Evolutionary conservation across 2,888 invertebrate species (phyloP), one percentile per base, ranked within the genome.

Genomic region (Cremastinae sp.): DNA sequence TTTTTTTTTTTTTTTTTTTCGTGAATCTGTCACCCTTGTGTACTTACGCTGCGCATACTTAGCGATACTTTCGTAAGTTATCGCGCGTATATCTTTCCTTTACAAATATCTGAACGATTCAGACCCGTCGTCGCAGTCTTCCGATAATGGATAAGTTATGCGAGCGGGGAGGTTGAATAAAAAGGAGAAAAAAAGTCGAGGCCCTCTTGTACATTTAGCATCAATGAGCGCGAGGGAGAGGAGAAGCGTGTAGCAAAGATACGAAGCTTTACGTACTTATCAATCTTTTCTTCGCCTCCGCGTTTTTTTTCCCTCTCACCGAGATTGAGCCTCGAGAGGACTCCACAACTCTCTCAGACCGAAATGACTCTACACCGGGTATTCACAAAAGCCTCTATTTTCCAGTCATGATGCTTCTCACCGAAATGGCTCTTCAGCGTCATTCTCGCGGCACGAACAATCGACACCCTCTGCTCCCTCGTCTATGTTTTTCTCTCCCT

Each of bases 51-150:
- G n/a, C n/a, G n/a, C n/a, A n/a, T n/a, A n/a, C n/a, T n/a, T n/a
- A 28, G 14, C 37, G 10, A 9, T 28, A 55, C 45, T 47, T 22
- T 2, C 14, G 12, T 9, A 59, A 51, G 35, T 70, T 59, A 69
- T 74, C 69, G 18, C 43, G 16, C 43, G 45, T 10, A 16, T 39
- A 22, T 59, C 35, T 45, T 45, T 37, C 53, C 69, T 22, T 37
- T 37, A 65, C 47, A 53, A 59, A 70, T 41, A 58, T 75, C 37
- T 39, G n/a, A 59, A 65, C 39, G 65, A 53, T 70, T 39, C 49
- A 41, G 51, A 53, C 65, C 37, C 20, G 56, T 69, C 55, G 14
- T 35, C 37, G n/a, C n/a, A n/a, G n/a, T n/a, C n/a, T n/a, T n/a
- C 12, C 37, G 45, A 65, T 59, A 59, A 59, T 55, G 58, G 64